Conservation (phyloP, 2,888 invertebrate genomes). For the Ceraclea dissimilis region DNA sequence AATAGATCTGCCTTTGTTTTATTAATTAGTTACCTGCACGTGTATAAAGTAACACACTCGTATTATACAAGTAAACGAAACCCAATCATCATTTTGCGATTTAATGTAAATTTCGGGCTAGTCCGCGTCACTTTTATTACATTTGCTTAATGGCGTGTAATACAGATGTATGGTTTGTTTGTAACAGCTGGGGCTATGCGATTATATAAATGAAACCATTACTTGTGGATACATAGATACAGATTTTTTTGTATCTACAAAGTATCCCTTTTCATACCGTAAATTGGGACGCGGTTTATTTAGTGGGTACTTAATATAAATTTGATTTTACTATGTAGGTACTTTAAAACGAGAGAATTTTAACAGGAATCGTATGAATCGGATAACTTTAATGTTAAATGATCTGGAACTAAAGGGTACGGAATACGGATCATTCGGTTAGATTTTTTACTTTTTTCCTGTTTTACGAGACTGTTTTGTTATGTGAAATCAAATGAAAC, state of each 20-base stretch:
- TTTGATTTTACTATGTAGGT: background rate
- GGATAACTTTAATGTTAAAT: background rate
- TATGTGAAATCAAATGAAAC: no score
- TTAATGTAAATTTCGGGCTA: conserved; percentile 3
- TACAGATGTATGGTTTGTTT: conserved; percentile 8
- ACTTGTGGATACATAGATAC: background rate
- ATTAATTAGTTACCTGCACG: no score
- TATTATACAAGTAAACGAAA: background rate
- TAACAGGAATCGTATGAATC: background rate
- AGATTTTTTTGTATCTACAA: background rate
- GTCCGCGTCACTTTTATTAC: conserved; percentile 5
- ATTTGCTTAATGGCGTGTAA: conserved; percentile 10
- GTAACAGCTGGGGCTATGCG: conserved; percentile 6
- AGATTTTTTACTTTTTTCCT: background rate
- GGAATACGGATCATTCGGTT: background rate
- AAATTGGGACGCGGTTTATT: conserved; percentile 1
- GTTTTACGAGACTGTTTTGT: no score
- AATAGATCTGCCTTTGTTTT: background rate
- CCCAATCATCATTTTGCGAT: conserved; percentile 6
- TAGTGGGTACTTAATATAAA: background rate
- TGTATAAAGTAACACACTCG: no score
- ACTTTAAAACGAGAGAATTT: background rate
- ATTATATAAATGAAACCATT: conserved; percentile 4
- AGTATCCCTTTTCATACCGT: background rate
- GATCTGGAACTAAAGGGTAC: background rate